A percentile compares a stretch with the other conserved stretches of the same genome.
These are phyloP conservation scores for Scolopax rusticola DNA, from an alignment of 2,797 vertebrate genomes.

Conservation along the genomic window DNA sequence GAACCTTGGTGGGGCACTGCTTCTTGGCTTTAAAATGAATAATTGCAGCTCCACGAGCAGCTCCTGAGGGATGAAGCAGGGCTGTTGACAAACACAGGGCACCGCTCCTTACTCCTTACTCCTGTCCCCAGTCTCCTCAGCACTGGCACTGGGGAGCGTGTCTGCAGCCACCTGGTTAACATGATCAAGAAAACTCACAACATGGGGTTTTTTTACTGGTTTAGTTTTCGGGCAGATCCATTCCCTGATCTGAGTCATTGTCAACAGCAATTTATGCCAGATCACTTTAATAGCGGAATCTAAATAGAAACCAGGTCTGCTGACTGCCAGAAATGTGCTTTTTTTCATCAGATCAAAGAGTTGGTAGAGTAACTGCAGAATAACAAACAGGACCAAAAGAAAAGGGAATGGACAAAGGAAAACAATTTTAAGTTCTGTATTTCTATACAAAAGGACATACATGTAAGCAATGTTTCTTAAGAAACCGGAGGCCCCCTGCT, in stretches of 20 bases:
- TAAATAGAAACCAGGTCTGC: constrained; percentile 5
- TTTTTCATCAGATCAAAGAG: constrained; percentile 6
- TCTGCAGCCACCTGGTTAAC: neutral
- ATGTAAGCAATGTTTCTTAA: neutral
- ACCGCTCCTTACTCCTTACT: neutral
- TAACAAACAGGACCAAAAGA: neutral
- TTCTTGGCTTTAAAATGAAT: neutral
- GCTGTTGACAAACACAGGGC: neutral
- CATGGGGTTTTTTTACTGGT: neutral
- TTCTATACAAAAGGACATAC: neutral
- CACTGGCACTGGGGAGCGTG: neutral
- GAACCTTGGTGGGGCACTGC: neutral
- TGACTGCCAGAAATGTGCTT: neutral
- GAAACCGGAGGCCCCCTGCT: neutral
- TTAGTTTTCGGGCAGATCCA: constrained; percentile 3
- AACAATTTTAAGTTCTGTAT: neutral
- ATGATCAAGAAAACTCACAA: neutral
- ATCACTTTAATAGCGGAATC: neutral
- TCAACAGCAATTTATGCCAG: neutral
- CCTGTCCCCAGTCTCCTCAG: fast-evolving
- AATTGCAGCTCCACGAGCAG: neutral
- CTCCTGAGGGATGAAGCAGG: neutral
- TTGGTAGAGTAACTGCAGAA: neutral
- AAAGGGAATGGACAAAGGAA: neutral
- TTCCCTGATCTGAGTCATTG: neutral